These are phyloP conservation scores for Neoaliturus tenellus DNA, from an alignment of 2,888 invertebrate genomes.

Conservation along the genomic window DNA sequence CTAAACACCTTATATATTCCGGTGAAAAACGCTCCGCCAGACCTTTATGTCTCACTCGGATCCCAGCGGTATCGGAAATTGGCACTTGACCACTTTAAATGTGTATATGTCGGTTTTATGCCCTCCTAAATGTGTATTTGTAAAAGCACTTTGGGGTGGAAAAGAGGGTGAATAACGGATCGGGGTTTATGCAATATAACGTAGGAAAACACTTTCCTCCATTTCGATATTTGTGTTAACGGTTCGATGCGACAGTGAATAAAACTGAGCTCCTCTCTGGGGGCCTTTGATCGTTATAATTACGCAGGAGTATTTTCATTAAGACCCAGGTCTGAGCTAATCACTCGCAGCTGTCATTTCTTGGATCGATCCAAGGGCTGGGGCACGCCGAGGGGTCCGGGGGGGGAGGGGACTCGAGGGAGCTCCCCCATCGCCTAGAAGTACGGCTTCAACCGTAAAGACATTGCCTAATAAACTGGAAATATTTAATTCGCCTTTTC, in stretches of 20 bases:
- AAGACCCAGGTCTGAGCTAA: slow-evolving; percentile 19
- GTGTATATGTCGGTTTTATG: slow-evolving; percentile 10
- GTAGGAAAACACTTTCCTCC: slow-evolving; percentile 3
- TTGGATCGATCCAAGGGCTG: slow-evolving; percentile 20
- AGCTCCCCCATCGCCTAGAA: slow-evolving; percentile 1
- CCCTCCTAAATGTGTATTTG: slow-evolving; percentile 24
- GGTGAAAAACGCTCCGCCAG: neutral
- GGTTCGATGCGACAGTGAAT: slow-evolving; percentile 11
- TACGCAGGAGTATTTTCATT: slow-evolving; percentile 33
- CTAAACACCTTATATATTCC: slow-evolving; percentile 6
- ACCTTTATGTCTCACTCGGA: slow-evolving; percentile 17
- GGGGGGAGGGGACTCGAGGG: neutral
- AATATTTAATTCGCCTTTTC: slow-evolving; percentile 46
- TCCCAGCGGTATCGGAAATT: slow-evolving; percentile 4
- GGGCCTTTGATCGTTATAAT: slow-evolving; percentile 34
- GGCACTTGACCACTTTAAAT: slow-evolving; percentile 33
- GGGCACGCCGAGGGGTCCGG: neutral
- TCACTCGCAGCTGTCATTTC: slow-evolving; percentile 45
- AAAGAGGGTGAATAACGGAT: slow-evolving; percentile 26
- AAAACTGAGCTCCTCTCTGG: neutral
- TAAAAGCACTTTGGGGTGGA: slow-evolving; percentile 21
- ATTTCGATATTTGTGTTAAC: slow-evolving; percentile 31
- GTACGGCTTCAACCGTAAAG: slow-evolving; percentile 30
- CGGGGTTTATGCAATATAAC: neutral
- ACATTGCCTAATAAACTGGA: slow-evolving; percentile 40